Evolutionary conservation across 2,888 invertebrate genomes (phyloP).

Genomic region (Liodrosophila aerea): DNA sequence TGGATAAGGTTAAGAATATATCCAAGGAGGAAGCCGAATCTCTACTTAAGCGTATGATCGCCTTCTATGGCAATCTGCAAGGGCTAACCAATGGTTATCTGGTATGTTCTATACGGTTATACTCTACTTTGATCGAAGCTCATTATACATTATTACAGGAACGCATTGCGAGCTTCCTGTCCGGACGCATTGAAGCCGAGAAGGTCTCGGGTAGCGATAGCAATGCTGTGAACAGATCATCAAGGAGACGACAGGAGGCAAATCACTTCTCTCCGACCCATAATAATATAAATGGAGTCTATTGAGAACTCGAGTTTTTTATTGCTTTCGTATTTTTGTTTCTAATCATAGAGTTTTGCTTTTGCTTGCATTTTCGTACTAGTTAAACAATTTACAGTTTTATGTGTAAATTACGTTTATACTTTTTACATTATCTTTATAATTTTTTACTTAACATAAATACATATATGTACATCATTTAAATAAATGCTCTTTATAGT

Average conservation of each 20-base stretch:
- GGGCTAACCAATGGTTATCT: constrained; percentile 76
- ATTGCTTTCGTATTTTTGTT: constrained; percentile 78
- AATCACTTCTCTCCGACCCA: constrained; percentile 77
- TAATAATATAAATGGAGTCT: constrained; percentile 82
- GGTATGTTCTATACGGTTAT: constrained; percentile 48
- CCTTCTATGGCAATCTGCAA: constrained; percentile 77
- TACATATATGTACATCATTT: constrained; percentile 38
- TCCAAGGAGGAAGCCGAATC: constrained; percentile 84
- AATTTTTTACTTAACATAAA: neutral
- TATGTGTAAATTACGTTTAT: constrained; percentile 9
- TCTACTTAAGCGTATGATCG: constrained; percentile 71
- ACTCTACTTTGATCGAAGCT: neutral
- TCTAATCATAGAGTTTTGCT: constrained; percentile 77
- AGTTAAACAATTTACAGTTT: constrained; percentile 46
- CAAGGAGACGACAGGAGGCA: constrained; percentile 60
- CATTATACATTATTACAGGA: constrained; percentile 82
- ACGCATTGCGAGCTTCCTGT: constrained; percentile 86
- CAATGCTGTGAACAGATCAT: constrained; percentile 55
- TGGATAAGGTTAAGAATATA: constrained; percentile 84
- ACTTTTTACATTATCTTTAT: constrained; percentile 1
- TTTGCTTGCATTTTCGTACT: constrained; percentile 72
- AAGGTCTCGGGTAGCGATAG: constrained; percentile 83
- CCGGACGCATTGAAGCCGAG: constrained; percentile 86
- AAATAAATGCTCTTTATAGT: constrained; percentile 88
- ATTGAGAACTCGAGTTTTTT: constrained; percentile 79